A percentile compares a stretch with the other conserved stretches of the same genome.
These are phyloP conservation scores for Vidua macroura DNA, from an alignment of 2,113 vertebrate genomes.

Conservation along the genomic window DNA sequence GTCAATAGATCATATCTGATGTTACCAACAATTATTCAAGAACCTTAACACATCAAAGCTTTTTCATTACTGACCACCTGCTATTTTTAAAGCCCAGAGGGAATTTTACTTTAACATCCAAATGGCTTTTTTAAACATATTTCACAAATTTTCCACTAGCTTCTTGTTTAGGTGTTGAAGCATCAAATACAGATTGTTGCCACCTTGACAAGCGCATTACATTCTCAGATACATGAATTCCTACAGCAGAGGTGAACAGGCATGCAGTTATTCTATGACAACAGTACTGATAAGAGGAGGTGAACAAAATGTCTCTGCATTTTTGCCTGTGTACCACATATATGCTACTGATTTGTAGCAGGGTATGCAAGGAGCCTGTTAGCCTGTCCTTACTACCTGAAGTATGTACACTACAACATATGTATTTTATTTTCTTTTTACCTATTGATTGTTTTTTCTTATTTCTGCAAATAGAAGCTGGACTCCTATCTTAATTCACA, in stretches of 20 bases:
- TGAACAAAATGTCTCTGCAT: slow-evolving; percentile 28
- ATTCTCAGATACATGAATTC: slow-evolving; percentile 42
- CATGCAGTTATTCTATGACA: slow-evolving; percentile 46
- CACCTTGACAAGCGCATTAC: slow-evolving; percentile 46
- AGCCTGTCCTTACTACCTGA: not conserved
- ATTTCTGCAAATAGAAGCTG: not conserved
- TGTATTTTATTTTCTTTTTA: not conserved
- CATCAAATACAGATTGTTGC: slow-evolving; percentile 27
- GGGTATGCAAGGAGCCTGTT: not conserved
- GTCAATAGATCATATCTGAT: not conserved
- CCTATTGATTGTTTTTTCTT: not conserved
- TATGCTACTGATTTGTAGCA: not conserved
- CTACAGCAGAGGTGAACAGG: slow-evolving; percentile 36
- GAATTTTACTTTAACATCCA: slow-evolving; percentile 24
- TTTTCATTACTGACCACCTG: not conserved
- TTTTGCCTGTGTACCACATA: not conserved
- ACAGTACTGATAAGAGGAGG: slow-evolving; percentile 30
- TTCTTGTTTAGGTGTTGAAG: slow-evolving; percentile 5
- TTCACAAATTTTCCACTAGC: slow-evolving; percentile 1
- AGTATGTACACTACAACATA: too few species aligned
- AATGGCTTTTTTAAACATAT: not conserved
- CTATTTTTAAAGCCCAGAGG: slow-evolving; percentile 2
- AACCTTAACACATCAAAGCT: not conserved
- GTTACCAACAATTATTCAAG: not conserved
- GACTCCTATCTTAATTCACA: not conserved